Conservation (phyloP, 2,113 vertebrate genomes). For the Anhinga anhinga region DNA sequence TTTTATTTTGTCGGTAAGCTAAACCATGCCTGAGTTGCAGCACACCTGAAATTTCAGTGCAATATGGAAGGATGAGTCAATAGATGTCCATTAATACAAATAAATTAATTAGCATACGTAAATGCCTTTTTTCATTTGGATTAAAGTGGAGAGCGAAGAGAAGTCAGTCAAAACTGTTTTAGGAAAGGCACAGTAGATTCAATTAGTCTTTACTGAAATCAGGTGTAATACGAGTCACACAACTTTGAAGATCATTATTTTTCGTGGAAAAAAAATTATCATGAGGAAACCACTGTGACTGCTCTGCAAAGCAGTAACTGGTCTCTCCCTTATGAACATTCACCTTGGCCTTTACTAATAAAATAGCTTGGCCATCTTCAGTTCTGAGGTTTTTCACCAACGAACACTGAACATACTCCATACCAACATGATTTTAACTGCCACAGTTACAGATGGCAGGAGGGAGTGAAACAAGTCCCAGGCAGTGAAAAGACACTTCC, state of each 20-base stretch:
- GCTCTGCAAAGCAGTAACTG: not conserved
- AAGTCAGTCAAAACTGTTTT: not conserved
- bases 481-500: not conserved
- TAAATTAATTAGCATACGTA: constrained; percentile 6
- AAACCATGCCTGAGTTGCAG: not conserved
- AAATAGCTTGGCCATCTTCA: not conserved
- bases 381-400: not conserved
- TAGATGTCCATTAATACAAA: not conserved
- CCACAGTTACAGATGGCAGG: not conserved
- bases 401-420: not conserved
- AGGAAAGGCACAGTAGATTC: not conserved
- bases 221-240: not conserved
- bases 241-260: not conserved
- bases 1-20: not conserved
- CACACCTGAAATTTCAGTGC: not conserved
- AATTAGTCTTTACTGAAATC: not conserved
- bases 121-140: not conserved
- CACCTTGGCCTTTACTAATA: not conserved
- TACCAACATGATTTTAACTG: not conserved
- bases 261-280: not conserved
- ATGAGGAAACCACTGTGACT: not conserved
- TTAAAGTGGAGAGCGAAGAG: not conserved
- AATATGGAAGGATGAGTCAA: not conserved
- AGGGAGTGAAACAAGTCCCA: not conserved
- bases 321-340: not conserved